Base-by-base conservation (phyloP, 2,888 invertebrate genomes). In the Arrhopalites spinosus region DNA sequence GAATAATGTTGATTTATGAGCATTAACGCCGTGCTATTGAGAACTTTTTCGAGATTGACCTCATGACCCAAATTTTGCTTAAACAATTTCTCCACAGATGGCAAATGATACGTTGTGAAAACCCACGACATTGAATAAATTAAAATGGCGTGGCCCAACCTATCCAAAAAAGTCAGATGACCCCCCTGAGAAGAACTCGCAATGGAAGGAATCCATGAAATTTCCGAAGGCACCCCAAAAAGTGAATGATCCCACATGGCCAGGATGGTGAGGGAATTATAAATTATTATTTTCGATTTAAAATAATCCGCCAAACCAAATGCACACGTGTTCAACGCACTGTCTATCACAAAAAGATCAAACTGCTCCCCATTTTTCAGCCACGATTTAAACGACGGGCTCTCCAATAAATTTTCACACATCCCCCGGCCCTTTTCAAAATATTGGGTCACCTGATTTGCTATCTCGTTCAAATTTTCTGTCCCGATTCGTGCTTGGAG, bases 331-430 rank as follows among this genome's bases (percentile, higher is more conserved):
- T 43, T 72, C 2, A 13, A 15, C 1, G 8, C 15, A 20, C 43
- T 3, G 47, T 72, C 72, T 13, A 72, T 63, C 2, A 72, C 15
- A 25, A 72, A 15, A 1, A 72, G 27, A 29, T 72, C 63, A 25
- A 72, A 72, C 17, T 17, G 11, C 59, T 59, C 36, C 11, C 5
- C 36, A 36, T 11, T 36, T 11, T 2, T 11, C 23, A 36, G n/a
- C 66, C 66, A 66, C 36, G 3, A 11, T 43, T 66, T 36, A 20
- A 66, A 66, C 17, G 29, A 29, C 3, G 43, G 20, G 23, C 20
- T 20, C 3, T 3, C 0, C 3, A 43, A 11, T 1, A n/a, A n/a
- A 8, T 15, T n/a, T 43, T 66, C 2, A 17, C 59, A 59, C 20
- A 59, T 23, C 2, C 2, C 25, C 7, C 5, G 7, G 13, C 20